Conservation (phyloP, 1,140 invertebrate genomes). For the Drosophila kohkoa region DNA sequence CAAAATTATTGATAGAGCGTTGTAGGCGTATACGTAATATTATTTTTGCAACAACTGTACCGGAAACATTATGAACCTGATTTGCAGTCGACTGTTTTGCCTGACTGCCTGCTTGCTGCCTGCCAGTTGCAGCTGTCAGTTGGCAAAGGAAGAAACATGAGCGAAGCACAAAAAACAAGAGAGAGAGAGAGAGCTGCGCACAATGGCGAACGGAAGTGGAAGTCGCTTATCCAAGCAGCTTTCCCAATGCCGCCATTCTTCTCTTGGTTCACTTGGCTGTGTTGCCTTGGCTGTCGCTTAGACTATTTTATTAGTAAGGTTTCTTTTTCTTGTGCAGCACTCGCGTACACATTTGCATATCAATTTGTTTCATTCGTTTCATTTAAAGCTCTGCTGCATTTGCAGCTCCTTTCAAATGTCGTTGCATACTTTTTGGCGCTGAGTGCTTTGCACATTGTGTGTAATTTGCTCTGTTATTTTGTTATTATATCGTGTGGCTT, state of each 20-base stretch:
- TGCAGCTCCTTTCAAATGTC: conserved; percentile 45
- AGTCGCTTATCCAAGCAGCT: conserved; percentile 72
- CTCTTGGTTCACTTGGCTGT: conserved; percentile 17
- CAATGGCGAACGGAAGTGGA: conserved; percentile 64
- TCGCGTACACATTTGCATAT: conserved; percentile 71
- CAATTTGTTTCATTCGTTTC: conserved; percentile 77
- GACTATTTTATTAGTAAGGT: conserved; percentile 71
- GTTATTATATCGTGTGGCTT: conserved; percentile 11
- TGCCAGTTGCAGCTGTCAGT: conserved; percentile 72
- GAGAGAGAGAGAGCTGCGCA: neutral
- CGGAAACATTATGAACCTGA: conserved; percentile 60
- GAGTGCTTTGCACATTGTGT: conserved; percentile 55
- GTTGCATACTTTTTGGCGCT: conserved; percentile 60
- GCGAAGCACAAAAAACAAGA: too few relatives aligned
- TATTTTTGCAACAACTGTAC: conserved; percentile 28
- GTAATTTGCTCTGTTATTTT: conserved; percentile 39
- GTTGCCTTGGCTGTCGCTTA: conserved; percentile 37
- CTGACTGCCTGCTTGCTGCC: conserved; percentile 56
- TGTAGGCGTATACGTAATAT: conserved; percentile 70
- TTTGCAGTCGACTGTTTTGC: conserved; percentile 45
- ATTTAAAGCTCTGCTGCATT: conserved; percentile 46
- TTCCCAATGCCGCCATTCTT: conserved; percentile 8
- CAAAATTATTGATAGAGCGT: conserved; percentile 69
- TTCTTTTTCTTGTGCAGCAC: conserved; percentile 14
- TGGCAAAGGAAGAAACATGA: neutral